These are phyloP conservation scores for Indicator indicator DNA, from an alignment of 2,113 vertebrate species.

Conservation along the genomic window DNA sequence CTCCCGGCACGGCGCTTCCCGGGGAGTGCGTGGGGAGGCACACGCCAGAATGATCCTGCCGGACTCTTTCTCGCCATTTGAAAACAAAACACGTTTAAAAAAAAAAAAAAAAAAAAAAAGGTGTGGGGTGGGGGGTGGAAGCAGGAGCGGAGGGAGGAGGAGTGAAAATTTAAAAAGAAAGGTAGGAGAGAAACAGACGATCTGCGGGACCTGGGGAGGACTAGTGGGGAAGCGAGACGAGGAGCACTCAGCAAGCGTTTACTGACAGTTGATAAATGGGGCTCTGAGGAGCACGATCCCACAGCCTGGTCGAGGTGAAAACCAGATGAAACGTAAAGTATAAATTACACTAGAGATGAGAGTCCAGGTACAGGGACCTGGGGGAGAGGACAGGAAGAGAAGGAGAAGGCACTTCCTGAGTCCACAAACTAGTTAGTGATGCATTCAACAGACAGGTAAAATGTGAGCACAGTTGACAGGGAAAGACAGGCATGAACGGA, in stretches of 20 bases:
- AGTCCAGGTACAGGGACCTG: not conserved
- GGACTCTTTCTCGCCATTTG: not conserved
- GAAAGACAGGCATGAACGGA: not conserved
- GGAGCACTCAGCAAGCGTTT: slow-evolving; percentile 2
- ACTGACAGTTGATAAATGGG: slow-evolving; percentile 21
- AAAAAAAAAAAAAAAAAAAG: too few relatives aligned
- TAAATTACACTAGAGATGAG: not conserved
- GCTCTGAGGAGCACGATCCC: slow-evolving; percentile 19
- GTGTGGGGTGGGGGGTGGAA: too few relatives aligned
- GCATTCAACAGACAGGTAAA: not conserved
- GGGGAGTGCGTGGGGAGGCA: not conserved
- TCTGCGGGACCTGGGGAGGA: not conserved
- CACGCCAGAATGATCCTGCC: not conserved
- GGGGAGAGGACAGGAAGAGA: not conserved
- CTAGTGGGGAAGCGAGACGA: not conserved
- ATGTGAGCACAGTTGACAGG: not conserved
- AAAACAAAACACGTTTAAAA: not conserved
- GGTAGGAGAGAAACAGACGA: not conserved
- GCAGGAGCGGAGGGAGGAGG: too few relatives aligned
- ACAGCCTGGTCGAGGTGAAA: not conserved
- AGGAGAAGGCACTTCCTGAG: not conserved
- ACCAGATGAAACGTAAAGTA: not conserved
- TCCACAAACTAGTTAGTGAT: not conserved
- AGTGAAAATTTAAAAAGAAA: too few relatives aligned
- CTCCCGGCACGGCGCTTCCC: not conserved